phyloP scores from a whole-genome alignment of 2,113 vertebrate genomes.

The Lamprotornis superbus region DNA sequence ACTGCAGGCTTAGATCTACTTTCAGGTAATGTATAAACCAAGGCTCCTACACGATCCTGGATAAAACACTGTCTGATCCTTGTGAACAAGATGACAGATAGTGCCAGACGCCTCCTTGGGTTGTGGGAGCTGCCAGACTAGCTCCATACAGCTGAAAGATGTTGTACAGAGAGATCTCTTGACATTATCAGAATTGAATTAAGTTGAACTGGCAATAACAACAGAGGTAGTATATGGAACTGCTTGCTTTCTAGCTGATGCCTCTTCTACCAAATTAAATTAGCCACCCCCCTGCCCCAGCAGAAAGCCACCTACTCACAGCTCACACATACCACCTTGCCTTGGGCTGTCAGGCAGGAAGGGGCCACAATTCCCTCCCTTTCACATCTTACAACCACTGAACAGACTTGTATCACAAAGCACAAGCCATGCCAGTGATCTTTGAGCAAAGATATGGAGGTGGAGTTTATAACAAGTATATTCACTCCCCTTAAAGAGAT shows the following conservation, averaged over 20 bases:
- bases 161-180: constrained; percentile 12
- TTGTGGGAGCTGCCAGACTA: constrained; percentile 43
- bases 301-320: neutral
- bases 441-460: neutral
- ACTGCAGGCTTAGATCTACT: neutral
- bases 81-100: constrained; percentile 13
- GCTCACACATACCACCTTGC: neutral
- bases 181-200: constrained; percentile 40
- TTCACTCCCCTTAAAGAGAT: neutral
- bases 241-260: neutral
- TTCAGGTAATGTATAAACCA: neutral
- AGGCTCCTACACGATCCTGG: neutral
- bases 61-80: neutral
- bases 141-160: constrained; percentile 1
- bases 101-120: neutral
- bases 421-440: neutral
- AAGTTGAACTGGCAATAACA: constrained; percentile 31
- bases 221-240: neutral
- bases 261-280: neutral
- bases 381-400: neutral
- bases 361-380: neutral
- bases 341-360: neutral
- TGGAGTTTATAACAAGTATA: neutral
- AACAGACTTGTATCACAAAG: neutral
- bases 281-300: neutral